Conservation (phyloP, 2,113 vertebrate genomes). For the Alligator mississippiensis region DNA sequence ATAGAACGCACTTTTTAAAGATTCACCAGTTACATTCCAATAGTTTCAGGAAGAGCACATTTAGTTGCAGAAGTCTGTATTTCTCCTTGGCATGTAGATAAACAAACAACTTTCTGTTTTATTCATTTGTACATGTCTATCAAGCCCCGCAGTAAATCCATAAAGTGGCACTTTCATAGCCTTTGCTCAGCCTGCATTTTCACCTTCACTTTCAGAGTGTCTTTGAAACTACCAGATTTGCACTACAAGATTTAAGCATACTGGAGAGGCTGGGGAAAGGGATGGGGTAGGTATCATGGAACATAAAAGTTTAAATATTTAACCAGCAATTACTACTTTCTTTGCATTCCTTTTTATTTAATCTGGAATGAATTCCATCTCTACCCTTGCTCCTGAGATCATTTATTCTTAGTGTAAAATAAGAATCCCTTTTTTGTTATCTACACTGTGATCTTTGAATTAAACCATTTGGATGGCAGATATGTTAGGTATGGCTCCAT, state of each 20-base stretch:
- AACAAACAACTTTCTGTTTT: not conserved
- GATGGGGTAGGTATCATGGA: not conserved
- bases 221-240: not conserved
- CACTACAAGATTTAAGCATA: not conserved
- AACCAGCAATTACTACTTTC: conserved; percentile 15
- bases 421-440: conserved; percentile 46
- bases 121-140: accelerated
- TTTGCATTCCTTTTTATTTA: conserved; percentile 7
- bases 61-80: accelerated
- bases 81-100: accelerated
- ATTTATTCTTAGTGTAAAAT: conserved; percentile 70
- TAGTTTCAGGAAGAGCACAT: not conserved
- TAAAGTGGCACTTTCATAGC: not conserved
- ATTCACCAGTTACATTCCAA: not conserved
- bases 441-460: conserved; percentile 63
- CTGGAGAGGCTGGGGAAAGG: not conserved
- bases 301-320: conserved; percentile 7
- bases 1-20: not conserved
- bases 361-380: conserved; percentile 34
- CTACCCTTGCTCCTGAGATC: conserved; percentile 67
- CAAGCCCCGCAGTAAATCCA: not conserved
- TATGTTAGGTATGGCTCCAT: conserved; percentile 65
- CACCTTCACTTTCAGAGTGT: not conserved
- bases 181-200: not conserved
- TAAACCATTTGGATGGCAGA: conserved; percentile 55